Conservation (phyloP, 2,888 invertebrate genomes). For the Lasioglossum leucozonium region DNA sequence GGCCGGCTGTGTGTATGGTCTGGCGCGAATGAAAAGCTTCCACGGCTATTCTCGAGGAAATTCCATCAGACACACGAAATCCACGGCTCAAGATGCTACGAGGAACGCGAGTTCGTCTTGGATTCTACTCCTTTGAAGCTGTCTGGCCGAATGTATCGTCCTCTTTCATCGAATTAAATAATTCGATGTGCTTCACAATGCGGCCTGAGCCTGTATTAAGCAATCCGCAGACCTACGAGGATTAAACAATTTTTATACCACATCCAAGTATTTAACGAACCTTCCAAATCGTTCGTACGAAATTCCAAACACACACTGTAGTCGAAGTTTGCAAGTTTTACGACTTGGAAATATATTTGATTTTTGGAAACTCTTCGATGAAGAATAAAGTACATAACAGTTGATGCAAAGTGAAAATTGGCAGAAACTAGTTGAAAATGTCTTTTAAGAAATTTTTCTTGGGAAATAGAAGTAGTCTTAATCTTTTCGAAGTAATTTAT, state of each 20-base stretch:
- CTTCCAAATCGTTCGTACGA: neutral
- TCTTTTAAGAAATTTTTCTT: too few species aligned
- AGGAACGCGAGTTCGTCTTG: conserved; percentile 48
- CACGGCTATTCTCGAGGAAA: conserved; percentile 61
- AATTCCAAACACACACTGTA: too few species aligned
- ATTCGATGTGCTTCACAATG: conserved; percentile 7
- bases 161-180: conserved; percentile 26
- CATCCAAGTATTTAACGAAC: neutral
- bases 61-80: conserved; percentile 66
- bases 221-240: neutral
- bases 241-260: neutral
- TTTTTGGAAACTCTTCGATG: too few species aligned
- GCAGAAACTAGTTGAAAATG: too few species aligned
- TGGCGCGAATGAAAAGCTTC: conserved; percentile 61
- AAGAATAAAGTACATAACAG: too few species aligned
- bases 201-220: neutral
- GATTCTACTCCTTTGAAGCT: conserved; percentile 44
- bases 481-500: neutral
- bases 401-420: too few species aligned
- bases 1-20: conserved; percentile 28
- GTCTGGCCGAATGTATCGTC: conserved; percentile 8
- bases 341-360: too few species aligned
- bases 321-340: too few species aligned
- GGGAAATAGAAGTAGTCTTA: neutral
- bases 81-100: conserved; percentile 54